Evolutionary conservation across 2,113 vertebrate genomes (phyloP), one percentile per base, ranked within the genome.

Genomic region (Pollachius pollachius): DNA sequence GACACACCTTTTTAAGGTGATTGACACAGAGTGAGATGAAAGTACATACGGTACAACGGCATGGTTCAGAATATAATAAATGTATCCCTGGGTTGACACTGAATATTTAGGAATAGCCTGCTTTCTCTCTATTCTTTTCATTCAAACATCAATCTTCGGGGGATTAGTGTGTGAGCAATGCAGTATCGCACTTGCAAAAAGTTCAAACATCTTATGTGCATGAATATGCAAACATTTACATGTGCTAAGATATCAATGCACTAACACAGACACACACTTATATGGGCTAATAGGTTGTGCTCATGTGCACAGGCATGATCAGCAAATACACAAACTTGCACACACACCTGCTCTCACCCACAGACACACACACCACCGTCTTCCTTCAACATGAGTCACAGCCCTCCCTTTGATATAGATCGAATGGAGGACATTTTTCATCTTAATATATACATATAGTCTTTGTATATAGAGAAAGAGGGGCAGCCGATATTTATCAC

Each of bases 401-500:
- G 41, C 41, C 41, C 12, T 48, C 41, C 41, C 41, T 23, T 23
- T 23, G 8, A 13, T 48, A 48, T 48, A 48, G n/a, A 57, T 57
- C 54, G 54, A 57, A 57, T 57, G 54, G 54, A 17, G 54, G 54
- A 17, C n/a, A 8, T n/a, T 17, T 57, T 57, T 57, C n/a, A 48
- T 57, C 5, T 57, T 57, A 57, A 48, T 48, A 48, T 48, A 48
- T 48, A 48, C 12, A 48, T 48, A 48, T 48, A 63, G 69, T 76
- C 72, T 87, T 86, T 65, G 81, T 72, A 74, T 78, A 84, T 78
- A 81, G 84, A 83, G 85, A 82, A 75, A 83, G 80, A 80, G 74
- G 65, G 72, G 76, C 75, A 84, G 80, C 77, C 77, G 72, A 77
- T 83, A 82, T 88, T 87, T 84, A 90, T 87, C 86, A 83, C 72